A percentile compares a stretch with the other conserved stretches of the same genome.
Conservation (phyloP, 1,140 invertebrate species). For the Aphaenogaster rudis region DNA sequence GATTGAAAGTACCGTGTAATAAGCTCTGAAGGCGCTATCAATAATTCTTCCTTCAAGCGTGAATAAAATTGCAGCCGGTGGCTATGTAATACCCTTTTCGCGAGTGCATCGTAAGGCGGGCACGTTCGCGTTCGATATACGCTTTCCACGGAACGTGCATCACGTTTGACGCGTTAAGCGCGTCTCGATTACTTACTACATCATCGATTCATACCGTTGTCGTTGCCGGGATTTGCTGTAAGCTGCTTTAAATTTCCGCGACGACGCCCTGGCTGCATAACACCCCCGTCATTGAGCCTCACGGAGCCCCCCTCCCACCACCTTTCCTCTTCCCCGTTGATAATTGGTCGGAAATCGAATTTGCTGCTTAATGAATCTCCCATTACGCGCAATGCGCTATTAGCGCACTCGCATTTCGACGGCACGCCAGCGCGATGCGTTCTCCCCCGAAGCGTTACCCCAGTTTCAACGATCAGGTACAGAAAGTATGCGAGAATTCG, state of each 20-base stretch:
- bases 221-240: constrained; percentile 36
- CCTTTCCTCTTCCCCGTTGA: background rate
- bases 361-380: constrained; percentile 52
- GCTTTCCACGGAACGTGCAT: constrained; percentile 37
- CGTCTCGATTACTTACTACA: constrained; percentile 57
- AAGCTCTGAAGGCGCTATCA: constrained; percentile 41
- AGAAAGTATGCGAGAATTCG: constrained; percentile 33
- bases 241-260: constrained; percentile 54
- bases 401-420: constrained; percentile 22
- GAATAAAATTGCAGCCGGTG: constrained; percentile 55
- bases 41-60: constrained; percentile 40
- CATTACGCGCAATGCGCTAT: constrained; percentile 50
- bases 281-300: constrained; percentile 16
- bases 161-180: constrained; percentile 55
- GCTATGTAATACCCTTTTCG: constrained; percentile 37
- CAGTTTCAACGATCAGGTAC: background rate
- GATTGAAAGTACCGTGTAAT: constrained; percentile 29
- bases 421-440: background rate
- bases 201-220: constrained; percentile 52
- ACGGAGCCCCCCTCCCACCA: background rate
- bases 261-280: constrained; percentile 10
- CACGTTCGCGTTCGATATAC: constrained; percentile 47
- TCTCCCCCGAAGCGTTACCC: background rate
- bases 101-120: constrained; percentile 2
- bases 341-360: constrained; percentile 56